Evolutionary conservation across 2,113 vertebrate genomes (phyloP), one percentile per base, ranked within the genome.

Genomic region (Colaptes auratus): DNA sequence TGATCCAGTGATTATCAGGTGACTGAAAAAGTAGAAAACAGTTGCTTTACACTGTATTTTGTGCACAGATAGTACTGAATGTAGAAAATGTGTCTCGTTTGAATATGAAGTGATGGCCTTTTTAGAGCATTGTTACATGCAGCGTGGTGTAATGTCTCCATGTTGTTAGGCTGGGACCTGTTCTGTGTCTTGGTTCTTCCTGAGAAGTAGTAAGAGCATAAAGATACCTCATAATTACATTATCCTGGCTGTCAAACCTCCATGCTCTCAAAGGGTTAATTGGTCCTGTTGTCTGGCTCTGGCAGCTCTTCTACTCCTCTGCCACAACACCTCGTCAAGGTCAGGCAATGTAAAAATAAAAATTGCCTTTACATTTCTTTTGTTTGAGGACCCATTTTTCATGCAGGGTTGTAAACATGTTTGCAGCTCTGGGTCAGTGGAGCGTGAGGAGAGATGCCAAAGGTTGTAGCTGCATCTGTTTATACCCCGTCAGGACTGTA

Each of bases 281-380:
- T 23, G 27, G 35, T 92, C 89, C 84, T 76, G 42, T 85, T 77
- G 35, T 85, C 94, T 88, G 82, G 56, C 36, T 60, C 48, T 74
- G 55, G 56, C 85, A 89, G 71, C 35, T 78, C 81, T 64, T 24
- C 21, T 20, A n/a, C 89, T 87, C 69, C 71, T 86, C 71, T 92
- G 75, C 56, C 70, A 75, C 33, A 64, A 6, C 75, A 61, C 81
- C 72, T 90, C 81, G 63, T 95, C 91, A 96, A 94, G 89, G 95
- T 97, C 92, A 96, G 76, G 44, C 86, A 86, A 71, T 80, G 33
- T 50, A 88, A 91, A 78, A 90, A 8, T 56, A 59, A 82, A 70
- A 89, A 82, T 24, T 86, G 76, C 67, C 15, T 83, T 58, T 12
- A 30, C 46, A 36, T 90, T 64, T 58, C 72, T 61, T 83, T 77